These are phyloP conservation scores for Bradypodion ventrale DNA, from an alignment of 2,797 vertebrate species.

Conservation along the genomic window DNA sequence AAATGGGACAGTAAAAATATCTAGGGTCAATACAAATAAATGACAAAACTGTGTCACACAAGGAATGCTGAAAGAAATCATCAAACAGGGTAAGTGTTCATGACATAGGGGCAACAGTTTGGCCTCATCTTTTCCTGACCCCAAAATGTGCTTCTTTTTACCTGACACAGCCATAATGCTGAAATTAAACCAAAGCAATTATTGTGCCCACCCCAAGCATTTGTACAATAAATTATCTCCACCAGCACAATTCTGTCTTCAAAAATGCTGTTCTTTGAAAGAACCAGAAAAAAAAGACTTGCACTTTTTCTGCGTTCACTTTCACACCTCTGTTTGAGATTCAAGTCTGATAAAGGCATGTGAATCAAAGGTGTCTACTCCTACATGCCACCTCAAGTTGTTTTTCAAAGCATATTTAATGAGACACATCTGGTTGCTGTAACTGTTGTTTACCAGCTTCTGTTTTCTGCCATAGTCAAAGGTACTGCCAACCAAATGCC, in stretches of 20 bases:
- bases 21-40: neutral
- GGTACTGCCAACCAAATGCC: constrained; percentile 5
- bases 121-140: neutral
- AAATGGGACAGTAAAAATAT: neutral
- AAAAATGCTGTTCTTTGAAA: neutral
- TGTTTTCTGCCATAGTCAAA: constrained; percentile 11
- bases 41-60: neutral
- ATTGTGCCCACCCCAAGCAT: neutral
- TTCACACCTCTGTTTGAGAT: neutral
- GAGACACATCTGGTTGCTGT: constrained; percentile 18
- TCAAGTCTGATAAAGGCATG: neutral
- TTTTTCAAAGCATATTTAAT: constrained; percentile 4
- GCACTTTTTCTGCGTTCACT: neutral
- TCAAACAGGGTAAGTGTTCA: neutral
- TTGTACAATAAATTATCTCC: neutral
- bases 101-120: neutral
- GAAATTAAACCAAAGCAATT: no score
- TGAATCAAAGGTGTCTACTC: neutral
- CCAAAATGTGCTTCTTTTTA: neutral
- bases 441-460: constrained; percentile 11
- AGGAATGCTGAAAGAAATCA: neutral
- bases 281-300: neutral
- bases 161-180: neutral
- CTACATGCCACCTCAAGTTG: neutral
- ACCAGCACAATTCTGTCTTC: no score